Percentiles rank a stretch among this genome's conserved stretches.
phyloP scores from a whole-genome alignment of 2,113 vertebrate genomes.

The Ammodytes marinus region DNA sequence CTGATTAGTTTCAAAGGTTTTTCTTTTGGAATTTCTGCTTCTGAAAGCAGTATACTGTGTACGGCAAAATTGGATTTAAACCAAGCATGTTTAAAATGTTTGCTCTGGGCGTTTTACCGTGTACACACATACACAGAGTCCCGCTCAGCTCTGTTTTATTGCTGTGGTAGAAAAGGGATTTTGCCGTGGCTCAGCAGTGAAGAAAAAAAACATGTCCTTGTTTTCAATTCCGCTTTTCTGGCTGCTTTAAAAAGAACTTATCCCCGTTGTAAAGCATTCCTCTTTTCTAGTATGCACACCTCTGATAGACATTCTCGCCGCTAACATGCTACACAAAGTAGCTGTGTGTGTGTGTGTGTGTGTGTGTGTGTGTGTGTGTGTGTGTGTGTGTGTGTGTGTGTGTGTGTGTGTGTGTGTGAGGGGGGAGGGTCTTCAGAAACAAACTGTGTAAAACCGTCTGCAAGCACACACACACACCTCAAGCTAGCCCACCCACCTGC shows the following conservation, averaged over 20 bases:
- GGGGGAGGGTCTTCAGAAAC: slow-evolving; percentile 33
- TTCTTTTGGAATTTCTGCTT: not conserved
- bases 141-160: slow-evolving; percentile 31
- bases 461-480: slow-evolving; percentile 37
- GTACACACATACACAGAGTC: slow-evolving; percentile 9
- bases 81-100: slow-evolving; percentile 35
- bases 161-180: slow-evolving; percentile 22
- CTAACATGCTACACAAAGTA: slow-evolving; percentile 42
- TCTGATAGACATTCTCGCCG: slow-evolving; percentile 33
- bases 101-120: slow-evolving; percentile 27
- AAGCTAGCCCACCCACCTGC: slow-evolving; percentile 48
- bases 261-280: slow-evolving; percentile 18
- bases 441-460: slow-evolving; percentile 49
- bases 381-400: slow-evolving; percentile 4
- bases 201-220: slow-evolving; percentile 65
- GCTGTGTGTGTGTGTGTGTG: slow-evolving; percentile 20
- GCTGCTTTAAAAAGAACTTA: slow-evolving; percentile 47
- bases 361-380: slow-evolving; percentile 20
- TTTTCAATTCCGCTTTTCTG: slow-evolving; percentile 39
- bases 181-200: slow-evolving; percentile 42
- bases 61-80: slow-evolving; percentile 33
- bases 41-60: slow-evolving; percentile 3
- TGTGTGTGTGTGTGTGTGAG: slow-evolving; percentile 13
- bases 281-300: slow-evolving; percentile 34
- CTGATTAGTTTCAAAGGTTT: slow-evolving; percentile 18